Percentiles rank a stretch among this genome's conserved stretches.
These are phyloP conservation scores for Notothenia coriiceps DNA, from an alignment of 2,113 vertebrate genomes.

Conservation along the genomic window DNA sequence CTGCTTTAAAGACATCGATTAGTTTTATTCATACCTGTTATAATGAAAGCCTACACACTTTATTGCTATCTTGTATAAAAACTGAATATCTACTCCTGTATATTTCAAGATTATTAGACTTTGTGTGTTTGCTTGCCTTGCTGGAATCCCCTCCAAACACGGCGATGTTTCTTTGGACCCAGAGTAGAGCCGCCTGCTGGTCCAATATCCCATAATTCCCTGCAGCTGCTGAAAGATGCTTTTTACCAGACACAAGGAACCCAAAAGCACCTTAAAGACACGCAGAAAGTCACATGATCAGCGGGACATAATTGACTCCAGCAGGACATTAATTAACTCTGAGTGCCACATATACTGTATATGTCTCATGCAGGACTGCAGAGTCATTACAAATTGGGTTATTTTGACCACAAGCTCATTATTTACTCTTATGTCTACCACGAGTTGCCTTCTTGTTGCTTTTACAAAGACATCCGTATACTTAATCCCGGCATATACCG, in stretches of 20 bases:
- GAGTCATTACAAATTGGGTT: conserved; percentile 24
- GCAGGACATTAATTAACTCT: conserved; percentile 54
- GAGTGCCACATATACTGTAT: conserved; percentile 7
- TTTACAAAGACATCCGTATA: neutral
- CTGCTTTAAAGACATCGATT: too few species aligned
- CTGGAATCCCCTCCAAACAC: conserved; percentile 82
- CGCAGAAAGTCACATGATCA: conserved; percentile 49
- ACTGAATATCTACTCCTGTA: too few species aligned
- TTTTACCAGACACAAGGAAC: conserved; percentile 84
- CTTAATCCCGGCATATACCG: neutral
- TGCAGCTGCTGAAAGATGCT: conserved; percentile 69
- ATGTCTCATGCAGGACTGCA: neutral
- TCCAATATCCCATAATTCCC: conserved; percentile 87
- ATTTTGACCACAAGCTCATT: neutral
- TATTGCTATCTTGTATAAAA: too few species aligned
- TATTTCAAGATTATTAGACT: too few species aligned
- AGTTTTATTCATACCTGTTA: too few species aligned
- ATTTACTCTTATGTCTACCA: conserved; percentile 32
- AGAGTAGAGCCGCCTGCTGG: conserved; percentile 84
- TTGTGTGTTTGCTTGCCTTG: conserved; percentile 67
- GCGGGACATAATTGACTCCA: conserved; percentile 36
- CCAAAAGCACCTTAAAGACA: conserved; percentile 84
- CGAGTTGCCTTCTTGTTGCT: conserved; percentile 5
- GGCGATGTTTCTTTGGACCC: conserved; percentile 83
- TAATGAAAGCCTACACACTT: too few species aligned